Base-by-base conservation (phyloP, 2,113 vertebrate species). In the Lophotis ruficrista region DNA sequence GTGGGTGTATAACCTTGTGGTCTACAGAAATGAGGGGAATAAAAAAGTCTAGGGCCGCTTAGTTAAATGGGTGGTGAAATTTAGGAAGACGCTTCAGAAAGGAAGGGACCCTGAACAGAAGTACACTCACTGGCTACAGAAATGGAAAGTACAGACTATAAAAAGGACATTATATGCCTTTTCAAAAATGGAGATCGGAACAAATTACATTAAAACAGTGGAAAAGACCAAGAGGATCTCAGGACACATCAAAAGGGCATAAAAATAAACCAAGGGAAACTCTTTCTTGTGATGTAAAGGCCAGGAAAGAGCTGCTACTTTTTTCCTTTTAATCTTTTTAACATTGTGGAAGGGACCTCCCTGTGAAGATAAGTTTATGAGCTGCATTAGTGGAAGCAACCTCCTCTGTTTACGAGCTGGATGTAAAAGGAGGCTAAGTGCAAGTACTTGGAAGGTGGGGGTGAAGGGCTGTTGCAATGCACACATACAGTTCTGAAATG, bases 251-350 rank as follows among this genome's bases (percentile, higher is more conserved):
- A 86, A 72, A 94, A 89, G 58, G n/a, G 6, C 38, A 81, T 24
- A 69, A 62, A 94, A 94, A 62, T 47, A 87, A 75, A 78, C 38
- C 24, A 90, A 53, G 47, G 86, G 47, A 77, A 94, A 92, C 82
- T 25, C 31, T 21, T 58, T 83, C 35, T 69, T 45, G 28, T 65
- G 54, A 87, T 47, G 9, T 57, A 38, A 73, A 76, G 31, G 53
- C 71, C 71, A 87, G 56, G 68, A 47, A 82, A 90, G 53, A 72
- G 35, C 50, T 68, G 30, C 28, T 41, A 18, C 12, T 64, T 77
- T 77, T 41, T 53, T 43, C 33, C 20, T 76, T 80, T 50, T 21
- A n/a, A n/a, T 43, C 22, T 78, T 69, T 66, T 60, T 53, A 54
- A 77, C 7, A 14, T 21, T 58, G 27, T 54, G 41, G 35, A 84